Base-by-base conservation (phyloP, 2,888 invertebrate species). In the Euclidia mi region DNA sequence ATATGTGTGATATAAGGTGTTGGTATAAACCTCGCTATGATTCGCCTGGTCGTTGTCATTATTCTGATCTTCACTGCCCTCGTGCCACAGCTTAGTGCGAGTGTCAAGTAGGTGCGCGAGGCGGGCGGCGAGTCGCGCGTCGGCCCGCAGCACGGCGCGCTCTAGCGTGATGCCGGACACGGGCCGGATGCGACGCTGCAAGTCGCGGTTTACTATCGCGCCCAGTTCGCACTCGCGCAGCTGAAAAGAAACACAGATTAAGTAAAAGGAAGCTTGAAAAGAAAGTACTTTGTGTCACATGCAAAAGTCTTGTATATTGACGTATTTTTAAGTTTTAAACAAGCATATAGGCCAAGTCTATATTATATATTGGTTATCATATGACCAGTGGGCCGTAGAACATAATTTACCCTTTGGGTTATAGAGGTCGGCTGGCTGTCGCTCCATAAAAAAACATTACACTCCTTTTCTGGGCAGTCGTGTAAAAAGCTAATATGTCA, bases 161-260 rank as follows among this genome's bases (percentile, higher is more conserved):
- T 99, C 98, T 10, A 97, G 96, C 0, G 98, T 98, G 31, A 99
- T 96, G 25, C 98, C 99, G 81, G 98, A 98, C 0, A 98, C 97
- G 0, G 98, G 97, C 0, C 99, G 96, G 60, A 99, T 98, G 47
- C 99, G 96, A 10, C 99, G 97, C 78, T 98, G 98, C 64, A 99
- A 93, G 93, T 99, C 99, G 12, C 99, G 96, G 94, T 99, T 99
- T 41, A 99, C 98, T 70, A 99, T 98, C 4, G 99, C 98, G 12
- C 98, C 98, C 71, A 99, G 94, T 88, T 99, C 99, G 85, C 98
- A 98, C 80, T 99, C 99, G 64, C 97, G 96, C 65, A 97, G 94
- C 98, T 98, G 85, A 28, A 28, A 51, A 45, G 25, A 40, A 28
- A 34, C n/a, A n/a, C n/a, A n/a, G n/a, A n/a, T n/a, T n/a, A n/a